These are phyloP conservation scores for Nerophis lumbriciformis DNA, from an alignment of 2,113 vertebrate species.

Conservation along the genomic window DNA sequence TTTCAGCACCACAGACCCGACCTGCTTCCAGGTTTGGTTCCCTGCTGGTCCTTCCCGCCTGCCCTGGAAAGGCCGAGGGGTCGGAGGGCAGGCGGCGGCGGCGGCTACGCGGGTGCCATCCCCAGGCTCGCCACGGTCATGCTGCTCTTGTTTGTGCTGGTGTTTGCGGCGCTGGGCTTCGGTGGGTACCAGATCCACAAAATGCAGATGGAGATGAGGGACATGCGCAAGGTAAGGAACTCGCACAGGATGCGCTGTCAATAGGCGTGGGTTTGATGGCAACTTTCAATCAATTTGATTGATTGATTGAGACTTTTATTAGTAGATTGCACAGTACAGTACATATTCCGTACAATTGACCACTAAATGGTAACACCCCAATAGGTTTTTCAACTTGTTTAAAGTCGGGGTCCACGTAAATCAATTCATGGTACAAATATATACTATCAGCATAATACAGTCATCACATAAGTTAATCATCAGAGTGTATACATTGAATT, in stretches of 20 bases:
- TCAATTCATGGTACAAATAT: no score
- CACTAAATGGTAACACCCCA: neutral
- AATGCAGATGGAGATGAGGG: slow-evolving; percentile 36
- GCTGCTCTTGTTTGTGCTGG: slow-evolving; percentile 53
- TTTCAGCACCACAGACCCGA: neutral
- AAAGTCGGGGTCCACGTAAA: no score
- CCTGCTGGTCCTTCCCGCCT: slow-evolving; percentile 47
- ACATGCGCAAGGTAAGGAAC: slow-evolving; percentile 35
- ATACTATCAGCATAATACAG: no score
- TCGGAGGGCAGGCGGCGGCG: slow-evolving; percentile 16
- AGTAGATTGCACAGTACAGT: no score
- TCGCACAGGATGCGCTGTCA: no score
- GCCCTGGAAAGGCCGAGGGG: slow-evolving; percentile 30
- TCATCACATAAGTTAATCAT: no score
- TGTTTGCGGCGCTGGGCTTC: slow-evolving; percentile 52
- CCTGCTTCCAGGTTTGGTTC: slow-evolving; percentile 24
- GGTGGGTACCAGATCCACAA: slow-evolving; percentile 45
- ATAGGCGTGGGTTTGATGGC: no score
- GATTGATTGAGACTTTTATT: no score
- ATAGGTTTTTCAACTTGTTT: no score
- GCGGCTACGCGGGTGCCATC: slow-evolving; percentile 37
- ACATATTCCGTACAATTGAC: neutral
- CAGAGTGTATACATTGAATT: no score
- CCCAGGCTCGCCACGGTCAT: slow-evolving; percentile 2
- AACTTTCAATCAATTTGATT: no score